Base-by-base conservation (phyloP, 2,113 vertebrate genomes). In the Piliocolobus tephrosceles region DNA sequence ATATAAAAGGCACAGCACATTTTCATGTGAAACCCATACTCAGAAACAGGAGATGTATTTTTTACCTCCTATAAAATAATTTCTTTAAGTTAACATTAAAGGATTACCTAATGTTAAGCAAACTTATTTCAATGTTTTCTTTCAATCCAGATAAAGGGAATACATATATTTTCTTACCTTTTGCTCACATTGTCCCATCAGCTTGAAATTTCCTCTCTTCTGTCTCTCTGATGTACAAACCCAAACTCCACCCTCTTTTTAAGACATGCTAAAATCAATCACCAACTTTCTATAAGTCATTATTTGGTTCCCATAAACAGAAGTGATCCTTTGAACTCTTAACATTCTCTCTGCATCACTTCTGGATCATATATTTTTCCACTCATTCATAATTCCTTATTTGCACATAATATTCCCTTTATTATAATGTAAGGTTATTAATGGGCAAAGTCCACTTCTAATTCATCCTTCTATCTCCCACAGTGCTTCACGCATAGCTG, bases 401-500 rank as follows among this genome's bases (percentile, higher is more conserved):
- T 38, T 58, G 88, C 20, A 94, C 18, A 70, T 38, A 61, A 4
- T 30, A 72, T 52, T 9, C 25, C 50, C 0, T 76, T 85, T 78
- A 78, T 55, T 38, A 88, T 1, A 82, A 32, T 32, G 0, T 40
- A 79, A 92, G 40, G 52, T 58, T 14, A n/a, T 35, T 18, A 57
- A 35, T 22, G 20, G 23, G 17, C 6, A 89, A 96, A 87, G 50
- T 58, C 43, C 58, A 57, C 13, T 25, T 40, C 13, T 75, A n/a
- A 85, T 38, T 79, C 40, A 35, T 73, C n/a, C 73, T 32, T 16
- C 18, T 32, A 5, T 30, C 9, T 73, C 38, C 50, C 17, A 89
- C 0, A 4, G 22, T 64, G 0, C 14, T 55, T 50, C 22, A n/a
- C 23, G 14, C 20, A 30, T 32, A 32, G 0, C 72, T 18, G 10